A percentile compares a stretch with the other conserved stretches of the same genome.
These are phyloP conservation scores for Oncorhynchus mykiss DNA, from an alignment of 2,113 vertebrate genomes.

Conservation along the genomic window DNA sequence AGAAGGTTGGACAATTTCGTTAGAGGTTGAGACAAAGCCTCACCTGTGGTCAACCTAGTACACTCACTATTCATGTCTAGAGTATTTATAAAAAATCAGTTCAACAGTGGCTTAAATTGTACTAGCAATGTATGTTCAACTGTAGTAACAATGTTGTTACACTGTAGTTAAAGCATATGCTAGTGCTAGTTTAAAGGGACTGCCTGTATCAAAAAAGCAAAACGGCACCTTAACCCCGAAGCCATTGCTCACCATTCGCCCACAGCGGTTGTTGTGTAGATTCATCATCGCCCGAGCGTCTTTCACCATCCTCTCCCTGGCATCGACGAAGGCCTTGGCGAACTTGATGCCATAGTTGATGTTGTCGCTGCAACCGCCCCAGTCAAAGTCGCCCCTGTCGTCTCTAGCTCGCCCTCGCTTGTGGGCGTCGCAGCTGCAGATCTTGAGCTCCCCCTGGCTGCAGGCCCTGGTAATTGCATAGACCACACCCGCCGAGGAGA, in stretches of 20 bases:
- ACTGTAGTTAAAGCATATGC: too few relatives aligned
- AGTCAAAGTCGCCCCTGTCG: constrained; percentile 88
- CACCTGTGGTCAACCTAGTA: too few relatives aligned
- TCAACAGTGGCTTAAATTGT: too few relatives aligned
- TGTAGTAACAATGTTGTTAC: too few relatives aligned
- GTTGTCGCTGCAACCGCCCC: constrained; percentile 98
- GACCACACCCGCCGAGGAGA: constrained; percentile 96
- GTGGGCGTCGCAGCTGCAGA: constrained; percentile 87
- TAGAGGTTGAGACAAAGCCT: constrained; percentile 47
- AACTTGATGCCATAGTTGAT: constrained; percentile 94
- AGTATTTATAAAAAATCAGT: too few relatives aligned
- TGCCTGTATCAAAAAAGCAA: too few relatives aligned
- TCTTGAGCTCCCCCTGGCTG: constrained; percentile 94
- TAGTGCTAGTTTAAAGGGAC: too few relatives aligned
- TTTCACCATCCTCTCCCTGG: constrained; percentile 92
- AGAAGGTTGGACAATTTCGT: constrained; percentile 26
- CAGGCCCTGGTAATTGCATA: constrained; percentile 95
- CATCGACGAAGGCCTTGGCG: constrained; percentile 94
- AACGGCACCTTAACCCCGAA: background rate
- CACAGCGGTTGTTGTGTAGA: constrained; percentile 96
- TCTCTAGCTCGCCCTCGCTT: constrained; percentile 85
- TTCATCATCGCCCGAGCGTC: constrained; percentile 95
- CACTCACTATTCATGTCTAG: too few relatives aligned
- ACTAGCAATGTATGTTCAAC: too few relatives aligned
- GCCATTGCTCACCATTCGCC: constrained; percentile 86